Evolutionary conservation across 2,888 invertebrate genomes (phyloP).

Genomic region (Drosophila sordidula): DNA sequence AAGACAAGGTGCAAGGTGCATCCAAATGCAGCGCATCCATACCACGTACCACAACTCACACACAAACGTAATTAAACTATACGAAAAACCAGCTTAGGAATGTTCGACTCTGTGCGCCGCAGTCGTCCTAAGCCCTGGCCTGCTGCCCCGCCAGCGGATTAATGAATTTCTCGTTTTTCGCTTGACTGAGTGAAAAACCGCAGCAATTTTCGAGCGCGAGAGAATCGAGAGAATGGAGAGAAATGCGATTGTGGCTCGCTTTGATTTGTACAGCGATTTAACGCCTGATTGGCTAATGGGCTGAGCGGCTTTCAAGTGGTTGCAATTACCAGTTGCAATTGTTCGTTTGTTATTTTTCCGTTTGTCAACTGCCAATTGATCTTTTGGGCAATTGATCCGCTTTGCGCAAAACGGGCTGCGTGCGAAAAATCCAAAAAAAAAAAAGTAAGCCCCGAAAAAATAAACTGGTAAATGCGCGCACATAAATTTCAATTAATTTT

Average conservation of each 20-base stretch:
- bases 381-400: conserved; percentile 80
- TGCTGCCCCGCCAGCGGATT: conserved; percentile 51
- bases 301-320: conserved; percentile 65
- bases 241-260: conserved; percentile 41
- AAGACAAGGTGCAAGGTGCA: conserved; percentile 63
- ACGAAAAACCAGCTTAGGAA: conserved; percentile 45
- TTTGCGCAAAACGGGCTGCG: conserved; percentile 48
- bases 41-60: conserved; percentile 24
- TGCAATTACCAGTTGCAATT: conserved; percentile 48
- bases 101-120: conserved; percentile 43
- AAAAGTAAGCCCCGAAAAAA: neutral
- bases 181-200: conserved; percentile 57
- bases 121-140: conserved; percentile 44
- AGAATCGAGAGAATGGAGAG: neutral
- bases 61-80: conserved; percentile 41
- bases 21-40: conserved; percentile 16
- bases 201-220: conserved; percentile 20
- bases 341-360: conserved; percentile 26
- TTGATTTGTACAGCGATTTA: conserved; percentile 67
- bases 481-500: conserved; percentile 60
- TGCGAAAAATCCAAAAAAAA: conserved; percentile 42
- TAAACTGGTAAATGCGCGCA: conserved; percentile 28
- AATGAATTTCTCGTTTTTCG: conserved; percentile 73
- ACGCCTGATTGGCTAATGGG: conserved; percentile 64
- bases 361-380: conserved; percentile 76